These are phyloP conservation scores for Trichechus manatus DNA, from an alignment of 2,113 vertebrate genomes.

Conservation along the genomic window DNA sequence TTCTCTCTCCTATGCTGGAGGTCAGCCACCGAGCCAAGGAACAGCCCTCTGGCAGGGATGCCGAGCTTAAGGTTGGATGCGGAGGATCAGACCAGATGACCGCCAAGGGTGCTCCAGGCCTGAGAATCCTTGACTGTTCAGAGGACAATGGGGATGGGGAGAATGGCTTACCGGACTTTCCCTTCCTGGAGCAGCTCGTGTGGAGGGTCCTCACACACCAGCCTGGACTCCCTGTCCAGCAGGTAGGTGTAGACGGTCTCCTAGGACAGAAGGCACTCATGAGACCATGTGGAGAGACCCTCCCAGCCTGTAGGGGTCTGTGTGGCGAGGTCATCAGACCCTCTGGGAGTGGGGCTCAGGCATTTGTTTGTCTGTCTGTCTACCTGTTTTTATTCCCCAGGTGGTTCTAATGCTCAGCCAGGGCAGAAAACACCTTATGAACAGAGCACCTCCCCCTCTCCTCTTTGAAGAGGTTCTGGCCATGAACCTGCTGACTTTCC, in stretches of 20 bases:
- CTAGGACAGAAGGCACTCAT: conserved; percentile 83
- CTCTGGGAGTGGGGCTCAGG: background rate
- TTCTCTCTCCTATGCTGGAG: background rate
- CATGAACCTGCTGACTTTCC: background rate
- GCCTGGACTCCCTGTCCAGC: conserved; percentile 90
- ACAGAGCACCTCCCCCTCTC: background rate
- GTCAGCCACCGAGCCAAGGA: background rate
- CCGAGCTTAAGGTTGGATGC: background rate
- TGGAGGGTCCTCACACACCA: conserved; percentile 92
- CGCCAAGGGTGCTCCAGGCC: background rate
- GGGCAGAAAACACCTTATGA: background rate
- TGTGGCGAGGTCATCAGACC: background rate
- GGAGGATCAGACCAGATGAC: background rate
- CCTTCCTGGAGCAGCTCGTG: conserved; percentile 94
- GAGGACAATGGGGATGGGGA: background rate
- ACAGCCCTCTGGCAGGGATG: background rate
- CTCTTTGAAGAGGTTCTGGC: background rate
- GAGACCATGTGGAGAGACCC: background rate
- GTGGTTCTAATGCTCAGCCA: background rate
- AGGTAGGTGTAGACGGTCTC: conserved; percentile 94
- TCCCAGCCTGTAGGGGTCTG: background rate
- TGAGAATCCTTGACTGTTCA: background rate
- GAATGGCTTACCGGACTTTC: conserved; percentile 86
- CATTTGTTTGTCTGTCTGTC: background rate
- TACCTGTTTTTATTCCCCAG: background rate